Evolutionary conservation across 2,113 vertebrate genomes (phyloP), one percentile per base, ranked within the genome.

Genomic region (Oryzias curvinotus): DNA sequence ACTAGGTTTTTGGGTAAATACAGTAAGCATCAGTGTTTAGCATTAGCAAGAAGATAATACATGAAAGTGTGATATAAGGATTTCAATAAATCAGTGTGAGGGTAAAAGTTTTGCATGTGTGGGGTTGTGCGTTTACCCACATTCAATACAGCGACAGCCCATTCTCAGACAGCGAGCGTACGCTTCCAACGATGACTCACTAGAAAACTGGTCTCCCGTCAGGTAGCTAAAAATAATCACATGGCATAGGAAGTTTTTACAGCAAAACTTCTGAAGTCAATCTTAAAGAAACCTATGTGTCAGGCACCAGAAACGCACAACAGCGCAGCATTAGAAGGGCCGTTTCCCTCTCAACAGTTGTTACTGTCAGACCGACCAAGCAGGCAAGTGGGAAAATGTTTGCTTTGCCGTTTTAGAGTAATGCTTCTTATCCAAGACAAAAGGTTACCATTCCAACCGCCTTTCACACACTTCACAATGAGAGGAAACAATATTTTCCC

Each of bases 191-290:
- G 96, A 98, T 21, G 97, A 99, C 83, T 99, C 97, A 1, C 97
- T 99, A 73, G 96, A 97, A 90, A 99, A 97, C 92, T 98, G 97
- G 86, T 99, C 97, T 82, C 97, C 97, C 0, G 96, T 99, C 91
- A 99, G 91, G 90, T 99, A 99, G 83, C 97, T 99, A 82, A 70
- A 90, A 89, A 90, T 69, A 91, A 78, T 18, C 45, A 74, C 1
- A 41, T 14, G 45, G 58, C 19, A 42, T 86, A 89, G 68, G 51
- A 46, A 52, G 52, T 2, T 30, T 25, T 65, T 28, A 70, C 42
- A 68, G 49, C 52, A 55, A 25, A 61, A 23, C 56, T 53, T 59
- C 16, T 47, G 23, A 28, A 52, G 30, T 28, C 5, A 12, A 3
- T 52, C 51, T 58, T n/a, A 68, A 47, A 28, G 43, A 8, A 16